Evolutionary conservation across 2,888 invertebrate genomes (phyloP), one percentile per base, ranked within the genome.

Genomic region (Suillia variegata): DNA sequence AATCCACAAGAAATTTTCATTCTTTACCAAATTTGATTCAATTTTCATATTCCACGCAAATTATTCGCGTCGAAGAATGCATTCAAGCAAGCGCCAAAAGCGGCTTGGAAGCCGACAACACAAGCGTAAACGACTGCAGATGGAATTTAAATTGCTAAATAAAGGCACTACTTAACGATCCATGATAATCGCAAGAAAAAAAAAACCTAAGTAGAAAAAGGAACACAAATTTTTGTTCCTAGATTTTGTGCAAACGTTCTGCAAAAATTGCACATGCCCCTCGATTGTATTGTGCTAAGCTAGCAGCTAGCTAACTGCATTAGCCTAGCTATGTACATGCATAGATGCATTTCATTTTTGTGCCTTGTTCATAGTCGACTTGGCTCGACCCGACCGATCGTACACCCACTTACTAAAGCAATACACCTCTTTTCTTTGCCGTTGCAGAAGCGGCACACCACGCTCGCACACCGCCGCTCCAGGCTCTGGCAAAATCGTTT

Each of bases 401-500:
- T 38, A 38, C 38, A 38, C 38, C 38, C 38, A 38, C 38, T 38
- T 38, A 38, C n/a, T n/a, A n/a, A n/a, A n/a, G n/a, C n/a, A n/a
- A n/a, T n/a, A n/a, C n/a, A n/a, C n/a, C n/a, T n/a, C n/a, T n/a
- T 50, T 17, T 21, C 18, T 51, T 31, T 24, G 24, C 3, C 4
- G 8, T 47, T 15, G 24, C 59, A 72, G 67, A 56, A 70, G 68
- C 21, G 70, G 71, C 42, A 74, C 75, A 58, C 74, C 74, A 55
- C 73, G 73, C 61, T 66, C 69, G 31, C 72, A 71, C 38, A 65
- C 56, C 12, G 72, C 73, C 51, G 66, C 65, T 61, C 51, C 67
- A 13, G 71, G 70, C 53, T 84, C 87, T 45, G 89, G 90, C 2
- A 85, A 87, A 54, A 85, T 87, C 13, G 84, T 90, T 20, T 85